These are phyloP conservation scores for Shargacucullia verbasci DNA, from an alignment of 2,888 invertebrate species.

Conservation along the genomic window DNA sequence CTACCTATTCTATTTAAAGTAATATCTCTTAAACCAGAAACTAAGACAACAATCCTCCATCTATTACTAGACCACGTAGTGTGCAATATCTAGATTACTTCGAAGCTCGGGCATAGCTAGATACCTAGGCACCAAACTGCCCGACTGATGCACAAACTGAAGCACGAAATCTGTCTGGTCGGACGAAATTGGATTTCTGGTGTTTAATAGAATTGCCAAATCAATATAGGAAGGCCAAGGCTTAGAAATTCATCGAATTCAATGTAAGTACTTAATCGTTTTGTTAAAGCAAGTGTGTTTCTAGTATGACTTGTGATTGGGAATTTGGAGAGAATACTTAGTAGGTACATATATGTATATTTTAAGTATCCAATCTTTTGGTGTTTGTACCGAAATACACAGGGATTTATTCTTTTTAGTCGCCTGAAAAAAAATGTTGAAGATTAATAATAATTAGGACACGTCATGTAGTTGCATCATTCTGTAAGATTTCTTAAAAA, in stretches of 20 bases:
- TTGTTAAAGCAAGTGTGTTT: background rate
- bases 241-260: background rate
- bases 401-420: too few species aligned
- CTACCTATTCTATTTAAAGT: too few species aligned
- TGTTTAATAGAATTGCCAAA: slow-evolving; percentile 40
- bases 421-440: too few species aligned
- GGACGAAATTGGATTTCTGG: slow-evolving; percentile 33
- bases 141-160: slow-evolving; percentile 34
- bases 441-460: too few species aligned
- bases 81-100: slow-evolving; percentile 50
- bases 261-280: background rate
- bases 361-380: too few species aligned
- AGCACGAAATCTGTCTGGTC: slow-evolving; percentile 42
- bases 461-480: too few species aligned
- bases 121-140: slow-evolving; percentile 24
- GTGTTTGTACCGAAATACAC: too few species aligned
- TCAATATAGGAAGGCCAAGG: slow-evolving; percentile 20
- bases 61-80: slow-evolving; percentile 38
- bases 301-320: background rate
- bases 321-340: background rate
- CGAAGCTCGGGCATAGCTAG: slow-evolving; percentile 14
- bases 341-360: too few species aligned
- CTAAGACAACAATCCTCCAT: slow-evolving; percentile 30
- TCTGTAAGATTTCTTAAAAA: too few species aligned
- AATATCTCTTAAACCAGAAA: background rate